phyloP scores from a whole-genome alignment of 2,888 invertebrate genomes.

The Odontothrips loti region DNA sequence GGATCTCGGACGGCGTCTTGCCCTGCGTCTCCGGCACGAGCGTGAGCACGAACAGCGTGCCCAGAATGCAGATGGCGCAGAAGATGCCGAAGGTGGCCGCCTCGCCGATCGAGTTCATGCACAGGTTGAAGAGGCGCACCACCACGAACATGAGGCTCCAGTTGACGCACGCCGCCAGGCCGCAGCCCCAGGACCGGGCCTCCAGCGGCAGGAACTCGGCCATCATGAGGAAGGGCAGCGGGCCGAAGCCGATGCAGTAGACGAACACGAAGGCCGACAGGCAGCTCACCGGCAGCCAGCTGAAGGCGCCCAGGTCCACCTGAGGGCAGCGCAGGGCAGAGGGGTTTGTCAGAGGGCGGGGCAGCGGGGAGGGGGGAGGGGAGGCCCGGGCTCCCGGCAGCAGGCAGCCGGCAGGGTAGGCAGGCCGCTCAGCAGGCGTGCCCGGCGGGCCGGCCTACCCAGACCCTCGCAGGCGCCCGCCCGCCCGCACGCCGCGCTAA shows the following conservation, averaged over 20 bases:
- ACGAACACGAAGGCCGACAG: slow-evolving; percentile 22
- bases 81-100: slow-evolving; percentile 16
- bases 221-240: slow-evolving; percentile 25
- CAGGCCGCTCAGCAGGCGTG: too few species aligned
- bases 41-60: slow-evolving; percentile 16
- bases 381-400: too few species aligned
- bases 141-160: slow-evolving; percentile 24
- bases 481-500: too few species aligned
- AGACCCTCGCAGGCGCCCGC: too few species aligned
- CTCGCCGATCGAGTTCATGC: slow-evolving; percentile 1
- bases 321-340: background rate
- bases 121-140: slow-evolving; percentile 19
- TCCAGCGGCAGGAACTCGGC: slow-evolving; percentile 25
- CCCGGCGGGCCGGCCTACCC: too few species aligned
- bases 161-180: slow-evolving; percentile 11
- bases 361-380: background rate
- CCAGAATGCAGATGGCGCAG: slow-evolving; percentile 16
- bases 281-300: slow-evolving; percentile 16
- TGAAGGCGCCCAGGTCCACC: slow-evolving; percentile 7
- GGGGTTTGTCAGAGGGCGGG: background rate
- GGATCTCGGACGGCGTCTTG: slow-evolving; percentile 11
- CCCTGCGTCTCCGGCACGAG: slow-evolving; percentile 18
- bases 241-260: slow-evolving; percentile 22
- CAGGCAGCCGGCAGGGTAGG: too few species aligned
- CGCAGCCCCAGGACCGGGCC: slow-evolving; percentile 20